Evolutionary conservation across 2,113 vertebrate species (phyloP), one percentile per base, ranked within the genome.

Genomic region (Psephotus haematonotus): DNA sequence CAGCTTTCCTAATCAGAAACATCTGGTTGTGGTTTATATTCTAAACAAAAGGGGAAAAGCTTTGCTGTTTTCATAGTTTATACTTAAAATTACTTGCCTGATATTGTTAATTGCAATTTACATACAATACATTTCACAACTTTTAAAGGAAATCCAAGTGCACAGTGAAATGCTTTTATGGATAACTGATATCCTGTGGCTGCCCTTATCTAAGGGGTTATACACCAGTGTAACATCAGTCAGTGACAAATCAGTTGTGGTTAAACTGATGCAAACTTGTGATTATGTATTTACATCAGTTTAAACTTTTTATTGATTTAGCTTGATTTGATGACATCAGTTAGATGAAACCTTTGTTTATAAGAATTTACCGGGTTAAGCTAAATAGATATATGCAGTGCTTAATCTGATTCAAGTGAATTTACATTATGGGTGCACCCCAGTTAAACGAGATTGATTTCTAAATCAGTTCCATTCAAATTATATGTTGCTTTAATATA

Each of bases 281-380:
- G 93, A 96, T 96, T 89, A 92, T 70, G 77, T 93, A 95, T 96
- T 96, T 94, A 90, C 41, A 55, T 75, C 84, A 24, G 37, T 50
- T 85, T 72, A 85, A 93, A 63, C 86, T 50, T 81, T 96, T 84
- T 82, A 94, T 96, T 62, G 95, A 96, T 85, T 91, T 76, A 62
- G n/a, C 83, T 85, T 92, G 76, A 94, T 96, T 88, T 88, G 59
- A 63, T 70, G 72, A 35, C 83, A 87, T 89, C 81, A 82, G 41
- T 86, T 92, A 87, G 75, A 82, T 87, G 93, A 93, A 97, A 84
- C 81, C 77, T 93, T 96, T 94, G 74, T 84, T 96, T 96, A 76
- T 72, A 87, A 94, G 84, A 96, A 80, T 96, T 85, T 91, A 86
- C 57, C 62, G 63, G 49, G 57, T 91, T 92, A 92, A 82, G 70